phyloP scores from a whole-genome alignment of 2,888 invertebrate species.

The Diaphora mendica region DNA sequence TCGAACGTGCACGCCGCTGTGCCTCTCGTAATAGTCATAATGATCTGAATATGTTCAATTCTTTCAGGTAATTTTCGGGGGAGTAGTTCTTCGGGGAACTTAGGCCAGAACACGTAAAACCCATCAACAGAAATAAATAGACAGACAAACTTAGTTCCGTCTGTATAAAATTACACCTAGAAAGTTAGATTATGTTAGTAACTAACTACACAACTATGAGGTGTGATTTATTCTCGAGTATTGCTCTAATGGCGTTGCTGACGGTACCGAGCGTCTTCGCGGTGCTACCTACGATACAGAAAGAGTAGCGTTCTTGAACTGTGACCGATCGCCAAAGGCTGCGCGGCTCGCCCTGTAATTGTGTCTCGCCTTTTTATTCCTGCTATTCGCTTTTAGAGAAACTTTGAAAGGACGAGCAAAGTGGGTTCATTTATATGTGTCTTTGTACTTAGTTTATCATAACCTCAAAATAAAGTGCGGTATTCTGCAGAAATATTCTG shows the following conservation, averaged over 20 bases:
- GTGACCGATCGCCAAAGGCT: constrained; percentile 45
- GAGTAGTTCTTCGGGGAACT: no score
- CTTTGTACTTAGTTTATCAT: neutral
- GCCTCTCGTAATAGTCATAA: neutral
- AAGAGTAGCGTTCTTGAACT: constrained; percentile 46
- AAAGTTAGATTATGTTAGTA: neutral
- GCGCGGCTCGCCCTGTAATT: constrained; percentile 22
- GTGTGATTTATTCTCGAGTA: neutral
- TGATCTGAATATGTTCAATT: neutral
- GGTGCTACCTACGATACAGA: constrained; percentile 14
- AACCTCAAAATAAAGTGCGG: neutral
- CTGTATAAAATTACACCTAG: no score
- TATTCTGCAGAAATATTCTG: neutral
- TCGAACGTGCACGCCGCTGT: neutral
- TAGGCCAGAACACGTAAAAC: no score
- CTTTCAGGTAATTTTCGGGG: no score
- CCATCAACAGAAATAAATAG: neutral
- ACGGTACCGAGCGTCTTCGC: constrained; percentile 6
- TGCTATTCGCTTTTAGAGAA: constrained; percentile 16
- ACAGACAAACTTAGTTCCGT: neutral
- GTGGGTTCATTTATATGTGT: neutral
- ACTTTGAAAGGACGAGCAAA: neutral
- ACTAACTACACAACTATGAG: neutral
- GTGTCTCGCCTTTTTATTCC: constrained; percentile 22
- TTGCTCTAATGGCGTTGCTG: neutral